Evolutionary conservation across 2,113 vertebrate genomes (phyloP).

Genomic region (Strix uralensis): DNA sequence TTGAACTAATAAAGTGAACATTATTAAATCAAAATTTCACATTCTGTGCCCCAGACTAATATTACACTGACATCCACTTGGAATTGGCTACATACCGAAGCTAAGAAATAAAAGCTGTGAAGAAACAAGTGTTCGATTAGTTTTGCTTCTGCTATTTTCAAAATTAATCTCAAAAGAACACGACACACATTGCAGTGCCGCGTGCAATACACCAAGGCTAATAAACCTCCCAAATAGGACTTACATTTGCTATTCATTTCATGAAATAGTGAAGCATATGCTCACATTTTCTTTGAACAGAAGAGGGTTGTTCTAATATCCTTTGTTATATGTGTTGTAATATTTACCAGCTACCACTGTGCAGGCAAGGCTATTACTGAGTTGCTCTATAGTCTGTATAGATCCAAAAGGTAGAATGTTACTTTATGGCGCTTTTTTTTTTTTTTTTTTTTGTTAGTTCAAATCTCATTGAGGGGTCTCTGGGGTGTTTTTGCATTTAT

Average conservation of each 20-base stretch:
- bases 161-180: neutral
- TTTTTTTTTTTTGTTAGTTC: neutral
- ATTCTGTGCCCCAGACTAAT: neutral
- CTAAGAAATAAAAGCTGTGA: neutral
- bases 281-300: neutral
- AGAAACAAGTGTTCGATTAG: neutral
- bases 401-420: neutral
- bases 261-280: neutral
- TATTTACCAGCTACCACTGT: neutral
- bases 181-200: neutral
- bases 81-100: neutral
- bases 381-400: neutral
- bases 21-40: neutral
- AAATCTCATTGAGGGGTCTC: neutral
- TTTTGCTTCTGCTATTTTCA: slow-evolving; percentile 9
- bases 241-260: neutral
- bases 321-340: neutral
- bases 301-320: neutral
- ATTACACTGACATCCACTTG: neutral
- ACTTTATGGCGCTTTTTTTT: neutral
- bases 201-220: neutral
- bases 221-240: neutral
- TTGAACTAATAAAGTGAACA: neutral
- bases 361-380: neutral
- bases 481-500: neutral